A percentile compares a stretch with the other conserved stretches of the same genome.
phyloP scores from a whole-genome alignment of 2,113 vertebrate genomes.

The Alouatta palliata region DNA sequence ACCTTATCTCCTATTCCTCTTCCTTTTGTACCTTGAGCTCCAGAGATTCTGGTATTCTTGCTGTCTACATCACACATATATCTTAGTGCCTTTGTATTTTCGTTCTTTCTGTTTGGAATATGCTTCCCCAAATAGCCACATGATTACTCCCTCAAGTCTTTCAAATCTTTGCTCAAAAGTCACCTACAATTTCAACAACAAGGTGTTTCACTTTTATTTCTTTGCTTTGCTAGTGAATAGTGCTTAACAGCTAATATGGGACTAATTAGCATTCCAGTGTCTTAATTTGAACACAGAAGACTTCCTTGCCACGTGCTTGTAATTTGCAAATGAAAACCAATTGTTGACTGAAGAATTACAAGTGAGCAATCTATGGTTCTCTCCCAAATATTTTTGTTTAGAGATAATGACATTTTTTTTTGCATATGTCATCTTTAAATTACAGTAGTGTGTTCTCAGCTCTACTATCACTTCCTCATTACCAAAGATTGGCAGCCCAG shows the following conservation, averaged over 20 bases:
- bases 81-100: not conserved
- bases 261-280: conserved; percentile 9
- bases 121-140: not conserved
- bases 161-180: not conserved
- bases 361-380: not conserved
- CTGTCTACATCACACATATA: not conserved
- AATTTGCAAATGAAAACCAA: conserved; percentile 47
- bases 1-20: not conserved
- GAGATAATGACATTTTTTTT: not conserved
- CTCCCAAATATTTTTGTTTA: conserved; percentile 53
- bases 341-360: conserved; percentile 42
- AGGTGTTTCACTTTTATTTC: not conserved
- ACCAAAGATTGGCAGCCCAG: not conserved
- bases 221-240: conserved; percentile 29
- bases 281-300: conserved; percentile 32
- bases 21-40: not conserved
- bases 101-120: not conserved
- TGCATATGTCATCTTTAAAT: conserved; percentile 19
- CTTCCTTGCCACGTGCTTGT: not conserved
- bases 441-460: not conserved
- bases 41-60: not conserved
- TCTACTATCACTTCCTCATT: not conserved
- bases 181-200: not conserved
- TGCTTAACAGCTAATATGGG: not conserved
- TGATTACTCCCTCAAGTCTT: not conserved